Base-by-base conservation (phyloP, 1,140 invertebrate species). In the Panulirus ornatus region DNA sequence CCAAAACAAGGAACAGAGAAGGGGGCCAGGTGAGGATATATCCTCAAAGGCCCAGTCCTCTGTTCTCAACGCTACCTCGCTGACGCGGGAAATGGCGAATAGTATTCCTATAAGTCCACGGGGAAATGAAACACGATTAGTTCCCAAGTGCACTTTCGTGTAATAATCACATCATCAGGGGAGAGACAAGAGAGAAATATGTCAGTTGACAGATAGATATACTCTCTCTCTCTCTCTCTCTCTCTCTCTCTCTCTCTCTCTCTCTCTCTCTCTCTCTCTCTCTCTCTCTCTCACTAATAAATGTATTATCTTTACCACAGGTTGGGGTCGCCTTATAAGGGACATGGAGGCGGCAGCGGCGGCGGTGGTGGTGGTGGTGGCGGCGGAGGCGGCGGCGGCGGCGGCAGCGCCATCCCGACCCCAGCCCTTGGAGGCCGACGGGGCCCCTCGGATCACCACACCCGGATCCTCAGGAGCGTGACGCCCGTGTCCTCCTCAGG, bases 261-360 rank as follows among this genome's bases (percentile, higher is more conserved):
- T 51, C 76, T 79, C n/a, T 79, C 27, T 51, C n/a, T 51, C 44
- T 51, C n/a, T 79, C 76, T 54, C 0, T 79, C 76, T 51, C 38
- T 47, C 75, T 78, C 40, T 78, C 75, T 78, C 40, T 47, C 76
- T 79, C 8, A 51, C 34, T 84, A 66, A 27, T n/a, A n/a, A n/a
- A n/a, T n/a, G n/a, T 40, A 11, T 38, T 84, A 8, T 19, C 36
- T 27, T 38, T 63, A 2, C 73, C 40, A 63, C 85, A 87, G 85
- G 75, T 66, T 87, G 75, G 85, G 85, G 75, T 87, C 85, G 85
- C 85, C 85, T 36, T 87, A 87, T 51, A 87, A 87, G 85, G 85
- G 85, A 14, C 85, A 87, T 79, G 85, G 75, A 9, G 42, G 51
- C 36, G 54, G 84, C 71, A 54, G 73, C 16, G 83, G 83, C 42